Percentiles rank a stretch among this genome's conserved stretches.
Evolutionary conservation across 2,888 invertebrate genomes (phyloP).

Genomic region (Troides oblongomaculatus): DNA sequence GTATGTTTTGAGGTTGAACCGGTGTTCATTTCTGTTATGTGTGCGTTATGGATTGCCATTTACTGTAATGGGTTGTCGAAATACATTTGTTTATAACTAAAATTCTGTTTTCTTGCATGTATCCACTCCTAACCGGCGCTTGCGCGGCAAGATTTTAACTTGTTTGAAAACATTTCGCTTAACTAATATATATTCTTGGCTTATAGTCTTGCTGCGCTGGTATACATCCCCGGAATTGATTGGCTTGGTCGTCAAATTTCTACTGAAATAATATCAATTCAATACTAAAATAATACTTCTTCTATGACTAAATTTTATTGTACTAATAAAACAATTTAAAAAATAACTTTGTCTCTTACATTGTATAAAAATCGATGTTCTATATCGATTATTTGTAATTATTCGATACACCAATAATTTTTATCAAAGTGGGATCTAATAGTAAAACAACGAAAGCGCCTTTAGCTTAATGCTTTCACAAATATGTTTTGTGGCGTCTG

Average conservation of each 20-base stretch:
- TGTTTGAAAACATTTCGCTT: neutral
- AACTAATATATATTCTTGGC: conserved; percentile 1
- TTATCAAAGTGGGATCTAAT: neutral
- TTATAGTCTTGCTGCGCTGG: conserved; percentile 24
- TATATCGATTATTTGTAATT: neutral
- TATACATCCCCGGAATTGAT: conserved; percentile 11
- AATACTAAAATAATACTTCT: neutral
- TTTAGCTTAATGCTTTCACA: conserved; percentile 20
- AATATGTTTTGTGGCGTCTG: conserved; percentile 34
- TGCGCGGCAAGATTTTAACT: conserved; percentile 49
- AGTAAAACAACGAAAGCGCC: neutral
- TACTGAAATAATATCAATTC: neutral
- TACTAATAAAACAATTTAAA: neutral
- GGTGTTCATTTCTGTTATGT: conserved; percentile 40
- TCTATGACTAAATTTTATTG: neutral
- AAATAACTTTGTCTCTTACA: neutral
- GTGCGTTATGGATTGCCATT: conserved; percentile 59
- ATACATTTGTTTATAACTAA: conserved; percentile 68
- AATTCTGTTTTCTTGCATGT: conserved; percentile 78
- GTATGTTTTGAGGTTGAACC: neutral
- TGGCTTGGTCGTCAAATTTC: conserved; percentile 7
- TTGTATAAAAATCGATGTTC: too few species aligned
- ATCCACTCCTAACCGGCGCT: conserved; percentile 54
- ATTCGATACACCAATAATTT: neutral
- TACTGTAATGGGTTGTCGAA: conserved; percentile 70